phyloP scores from a whole-genome alignment of 2,888 invertebrate genomes.

The Pecten maximus region DNA sequence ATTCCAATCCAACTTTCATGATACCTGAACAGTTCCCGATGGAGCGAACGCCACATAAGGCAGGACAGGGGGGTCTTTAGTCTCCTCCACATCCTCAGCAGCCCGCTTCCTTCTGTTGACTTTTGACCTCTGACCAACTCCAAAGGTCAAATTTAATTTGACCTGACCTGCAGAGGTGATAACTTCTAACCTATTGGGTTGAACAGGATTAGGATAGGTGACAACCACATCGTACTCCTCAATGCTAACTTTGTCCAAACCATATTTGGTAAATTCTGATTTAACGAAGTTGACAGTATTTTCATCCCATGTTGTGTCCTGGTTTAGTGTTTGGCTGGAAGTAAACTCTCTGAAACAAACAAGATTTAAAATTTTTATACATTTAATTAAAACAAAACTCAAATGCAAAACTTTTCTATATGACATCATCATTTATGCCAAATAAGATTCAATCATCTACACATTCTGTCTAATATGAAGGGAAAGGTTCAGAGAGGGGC shows the following conservation, averaged over 20 bases:
- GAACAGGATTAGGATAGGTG: constrained; percentile 64
- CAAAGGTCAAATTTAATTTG: constrained; percentile 43
- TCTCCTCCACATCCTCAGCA: background rate
- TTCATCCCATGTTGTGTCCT: constrained; percentile 43
- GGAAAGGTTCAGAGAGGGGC: too few relatives aligned
- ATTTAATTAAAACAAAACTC: too few relatives aligned
- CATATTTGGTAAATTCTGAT: constrained; percentile 59
- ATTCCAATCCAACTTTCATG: background rate
- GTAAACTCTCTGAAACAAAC: background rate
- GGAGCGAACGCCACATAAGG: constrained; percentile 68
- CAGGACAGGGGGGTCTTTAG: background rate
- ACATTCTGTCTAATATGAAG: too few relatives aligned
- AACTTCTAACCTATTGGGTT: constrained; percentile 67
- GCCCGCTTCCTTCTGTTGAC: constrained; percentile 38
- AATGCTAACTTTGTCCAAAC: constrained; percentile 65
- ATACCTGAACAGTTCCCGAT: constrained; percentile 69
- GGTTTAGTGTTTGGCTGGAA: background rate
- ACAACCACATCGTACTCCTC: constrained; percentile 65
- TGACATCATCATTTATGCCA: too few relatives aligned
- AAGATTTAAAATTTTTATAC: background rate
- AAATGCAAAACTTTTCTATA: too few relatives aligned
- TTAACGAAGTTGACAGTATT: constrained; percentile 56
- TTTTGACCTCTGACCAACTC: constrained; percentile 39
- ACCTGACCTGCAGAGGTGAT: constrained; percentile 55
- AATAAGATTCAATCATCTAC: too few relatives aligned